Conservation (phyloP, 2,113 vertebrate species). For the Sebastes fasciatus region DNA sequence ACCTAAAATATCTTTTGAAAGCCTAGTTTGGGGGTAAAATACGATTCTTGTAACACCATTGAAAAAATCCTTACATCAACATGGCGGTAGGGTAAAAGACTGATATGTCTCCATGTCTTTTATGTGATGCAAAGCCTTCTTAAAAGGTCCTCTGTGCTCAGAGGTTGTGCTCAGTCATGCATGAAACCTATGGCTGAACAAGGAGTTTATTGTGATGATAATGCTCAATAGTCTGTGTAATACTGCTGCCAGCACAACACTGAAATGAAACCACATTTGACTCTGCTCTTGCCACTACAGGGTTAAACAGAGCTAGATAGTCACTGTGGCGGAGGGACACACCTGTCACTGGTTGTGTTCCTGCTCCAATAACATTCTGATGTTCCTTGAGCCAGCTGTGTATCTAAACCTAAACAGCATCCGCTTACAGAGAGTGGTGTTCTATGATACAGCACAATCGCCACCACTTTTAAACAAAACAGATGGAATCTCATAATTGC, state of each 20-base stretch:
- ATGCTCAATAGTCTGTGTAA: background rate
- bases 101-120: background rate
- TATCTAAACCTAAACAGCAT: constrained; percentile 11
- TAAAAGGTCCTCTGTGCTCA: background rate
- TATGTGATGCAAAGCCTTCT: background rate
- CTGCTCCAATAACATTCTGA: constrained; percentile 64
- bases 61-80: background rate
- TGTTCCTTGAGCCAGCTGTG: constrained; percentile 42
- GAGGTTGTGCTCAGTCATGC: background rate
- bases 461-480: constrained; percentile 15
- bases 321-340: constrained; percentile 71
- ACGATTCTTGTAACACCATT: background rate
- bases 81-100: background rate
- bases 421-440: background rate
- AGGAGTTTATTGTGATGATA: constrained; percentile 1
- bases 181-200: constrained; percentile 1
- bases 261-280: background rate
- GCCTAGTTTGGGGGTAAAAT: background rate
- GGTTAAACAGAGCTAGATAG: constrained; percentile 46
- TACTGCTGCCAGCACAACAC: background rate
- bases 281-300: constrained; percentile 13
- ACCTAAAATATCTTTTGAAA: background rate
- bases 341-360: constrained; percentile 64
- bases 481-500: constrained; percentile 18
- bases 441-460: constrained; percentile 32